These are phyloP conservation scores for Himantopus leucocephalus DNA, from an alignment of 2,113 vertebrate species.

Conservation along the genomic window DNA sequence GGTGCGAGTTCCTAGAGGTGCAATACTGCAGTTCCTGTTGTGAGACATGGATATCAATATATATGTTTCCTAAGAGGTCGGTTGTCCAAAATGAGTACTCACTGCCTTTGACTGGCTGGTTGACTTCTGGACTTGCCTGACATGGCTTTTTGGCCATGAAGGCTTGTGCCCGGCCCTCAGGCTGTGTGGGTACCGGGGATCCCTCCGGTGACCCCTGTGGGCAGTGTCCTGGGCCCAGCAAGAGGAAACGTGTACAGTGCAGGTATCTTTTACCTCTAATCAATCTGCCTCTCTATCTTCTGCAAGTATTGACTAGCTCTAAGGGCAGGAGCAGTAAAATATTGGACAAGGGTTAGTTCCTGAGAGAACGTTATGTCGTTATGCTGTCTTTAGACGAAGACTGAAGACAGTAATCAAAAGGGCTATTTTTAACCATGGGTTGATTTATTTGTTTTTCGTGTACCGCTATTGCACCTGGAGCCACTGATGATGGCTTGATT, in stretches of 20 bases:
- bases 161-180: fast-evolving
- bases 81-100: neutral
- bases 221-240: neutral
- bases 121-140: fast-evolving
- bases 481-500: slow-evolving; percentile 58
- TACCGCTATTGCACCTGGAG: slow-evolving; percentile 42
- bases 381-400: slow-evolving; percentile 9
- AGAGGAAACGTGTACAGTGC: neutral
- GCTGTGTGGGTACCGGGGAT: neutral
- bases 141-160: fast-evolving
- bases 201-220: neutral
- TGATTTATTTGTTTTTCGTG: slow-evolving; percentile 66
- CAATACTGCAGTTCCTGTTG: neutral
- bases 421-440: slow-evolving; percentile 57
- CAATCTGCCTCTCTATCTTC: neutral
- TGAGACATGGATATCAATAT: fast-evolving
- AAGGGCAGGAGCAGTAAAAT: slow-evolving; percentile 49
- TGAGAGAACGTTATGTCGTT: slow-evolving; percentile 27
- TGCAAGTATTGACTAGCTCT: slow-evolving; percentile 13
- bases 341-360: slow-evolving; percentile 51
- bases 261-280: neutral
- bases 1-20: neutral
- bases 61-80: neutral
- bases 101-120: neutral
- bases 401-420: slow-evolving; percentile 64